These are phyloP conservation scores for Oncorhynchus mykiss DNA, from an alignment of 2,113 vertebrate genomes.

Conservation along the genomic window DNA sequence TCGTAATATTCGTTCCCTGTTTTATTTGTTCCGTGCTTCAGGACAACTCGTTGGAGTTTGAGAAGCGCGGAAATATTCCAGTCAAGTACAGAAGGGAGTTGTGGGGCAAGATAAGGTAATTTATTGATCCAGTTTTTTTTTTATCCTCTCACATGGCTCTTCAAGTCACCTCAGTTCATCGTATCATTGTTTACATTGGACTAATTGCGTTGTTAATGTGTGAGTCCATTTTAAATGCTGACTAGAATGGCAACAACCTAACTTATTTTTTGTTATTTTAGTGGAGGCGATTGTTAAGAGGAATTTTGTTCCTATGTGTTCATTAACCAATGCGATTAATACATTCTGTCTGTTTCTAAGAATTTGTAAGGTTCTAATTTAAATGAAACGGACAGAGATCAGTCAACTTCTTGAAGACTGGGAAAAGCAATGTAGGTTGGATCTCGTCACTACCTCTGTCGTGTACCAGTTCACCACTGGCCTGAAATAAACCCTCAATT, in stretches of 20 bases:
- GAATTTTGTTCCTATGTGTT: too few relatives aligned
- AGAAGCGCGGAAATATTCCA: constrained; percentile 92
- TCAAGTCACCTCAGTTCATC: too few relatives aligned
- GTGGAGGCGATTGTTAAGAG: constrained; percentile 81
- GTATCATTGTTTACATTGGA: neutral
- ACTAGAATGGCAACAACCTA: neutral
- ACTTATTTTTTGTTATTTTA: constrained; percentile 57
- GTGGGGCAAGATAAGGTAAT: constrained; percentile 91
- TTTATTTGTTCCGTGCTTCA: constrained; percentile 44
- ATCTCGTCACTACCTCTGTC: too few relatives aligned
- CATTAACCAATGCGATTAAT: too few relatives aligned
- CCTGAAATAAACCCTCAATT: too few relatives aligned
- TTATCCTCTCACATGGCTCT: too few relatives aligned
- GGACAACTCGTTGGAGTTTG: constrained; percentile 97
- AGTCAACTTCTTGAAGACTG: too few relatives aligned
- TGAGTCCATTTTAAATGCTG: neutral
- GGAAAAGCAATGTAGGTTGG: too few relatives aligned
- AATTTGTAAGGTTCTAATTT: too few relatives aligned
- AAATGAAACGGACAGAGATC: too few relatives aligned
- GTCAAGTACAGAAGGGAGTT: constrained; percentile 91
- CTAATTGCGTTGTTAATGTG: neutral
- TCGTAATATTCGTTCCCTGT: neutral
- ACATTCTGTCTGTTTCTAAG: too few relatives aligned
- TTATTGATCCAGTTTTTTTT: neutral
- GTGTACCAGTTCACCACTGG: too few relatives aligned